A percentile compares a stretch with the other conserved stretches of the same genome.
phyloP scores from a whole-genome alignment of 2,797 vertebrate species.

The Pipistrellus pipistrellus region DNA sequence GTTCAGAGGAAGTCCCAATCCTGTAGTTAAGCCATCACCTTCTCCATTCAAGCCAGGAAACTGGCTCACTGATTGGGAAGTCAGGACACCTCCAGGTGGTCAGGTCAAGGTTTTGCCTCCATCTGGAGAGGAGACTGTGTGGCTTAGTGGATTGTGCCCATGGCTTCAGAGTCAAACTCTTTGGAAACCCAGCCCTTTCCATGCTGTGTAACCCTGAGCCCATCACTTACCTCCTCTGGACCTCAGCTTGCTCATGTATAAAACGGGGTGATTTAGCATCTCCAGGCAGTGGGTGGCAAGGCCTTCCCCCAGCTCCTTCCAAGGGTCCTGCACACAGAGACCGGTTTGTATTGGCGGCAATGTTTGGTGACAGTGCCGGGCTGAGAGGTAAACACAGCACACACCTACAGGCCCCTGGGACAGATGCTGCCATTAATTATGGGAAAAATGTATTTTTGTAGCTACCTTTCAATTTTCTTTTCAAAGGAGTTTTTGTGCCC shows the following conservation, averaged over 20 bases:
- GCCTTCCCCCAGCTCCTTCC: neutral
- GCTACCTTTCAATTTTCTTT: neutral
- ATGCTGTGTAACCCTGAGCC: rapidly evolving
- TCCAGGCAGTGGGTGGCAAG: neutral
- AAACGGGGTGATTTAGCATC: neutral
- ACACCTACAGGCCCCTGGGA: neutral
- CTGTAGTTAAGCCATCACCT: neutral
- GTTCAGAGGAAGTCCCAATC: neutral
- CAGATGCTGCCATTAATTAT: neutral
- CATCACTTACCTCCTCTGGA: neutral
- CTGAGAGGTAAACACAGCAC: neutral
- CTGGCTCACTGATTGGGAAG: neutral
- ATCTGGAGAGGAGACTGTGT: neutral
- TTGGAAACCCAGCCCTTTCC: neutral
- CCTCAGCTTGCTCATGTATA: neutral
- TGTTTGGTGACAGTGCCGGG: neutral
- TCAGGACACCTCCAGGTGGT: neutral
- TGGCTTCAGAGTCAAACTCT: neutral
- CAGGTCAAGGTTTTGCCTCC: neutral
- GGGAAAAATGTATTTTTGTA: neutral
- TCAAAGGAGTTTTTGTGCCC: neutral
- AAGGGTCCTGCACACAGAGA: neutral
- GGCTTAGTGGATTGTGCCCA: rapidly evolving
- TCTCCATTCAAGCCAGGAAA: neutral
- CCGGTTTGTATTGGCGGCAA: neutral